A percentile compares a stretch with the other conserved stretches of the same genome.
Conservation (phyloP, 1,140 invertebrate species). For the Venustaconcha ellipsiformis region DNA sequence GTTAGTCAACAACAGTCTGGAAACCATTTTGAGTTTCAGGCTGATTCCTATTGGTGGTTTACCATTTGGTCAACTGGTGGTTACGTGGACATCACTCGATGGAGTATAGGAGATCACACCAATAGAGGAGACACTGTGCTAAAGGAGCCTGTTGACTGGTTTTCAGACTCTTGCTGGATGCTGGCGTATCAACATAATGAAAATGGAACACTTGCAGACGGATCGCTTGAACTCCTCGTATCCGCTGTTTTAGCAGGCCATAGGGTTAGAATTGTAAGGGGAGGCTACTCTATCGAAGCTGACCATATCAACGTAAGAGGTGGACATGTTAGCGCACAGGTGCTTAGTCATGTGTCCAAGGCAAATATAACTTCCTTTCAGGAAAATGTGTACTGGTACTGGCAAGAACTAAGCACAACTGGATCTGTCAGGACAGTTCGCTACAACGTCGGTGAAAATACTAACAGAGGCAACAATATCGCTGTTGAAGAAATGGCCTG, state of each 20-base stretch:
- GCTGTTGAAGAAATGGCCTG: constrained; percentile 29
- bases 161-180: constrained; percentile 28
- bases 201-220: constrained; percentile 22
- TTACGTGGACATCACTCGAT: constrained; percentile 24
- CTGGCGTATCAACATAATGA: constrained; percentile 31
- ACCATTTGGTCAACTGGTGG: constrained; percentile 32
- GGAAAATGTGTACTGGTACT: constrained; percentile 30
- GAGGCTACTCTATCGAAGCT: constrained; percentile 24
- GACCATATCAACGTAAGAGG: constrained; percentile 31
- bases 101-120: constrained; percentile 27
- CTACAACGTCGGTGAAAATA: constrained; percentile 31
- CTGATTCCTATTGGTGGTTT: constrained; percentile 31
- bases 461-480: constrained; percentile 24
- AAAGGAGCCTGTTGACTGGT: constrained; percentile 32
- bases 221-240: constrained; percentile 24
- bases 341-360: constrained; percentile 28
- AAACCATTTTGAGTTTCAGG: constrained; percentile 22
- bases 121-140: constrained; percentile 31
- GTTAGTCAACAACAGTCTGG: constrained; percentile 21
- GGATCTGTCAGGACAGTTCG: constrained; percentile 19
- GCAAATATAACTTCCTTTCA: constrained; percentile 23
- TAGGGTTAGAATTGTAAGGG: constrained; percentile 27
- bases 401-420: constrained; percentile 25
- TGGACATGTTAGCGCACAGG: constrained; percentile 26
- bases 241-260: constrained; percentile 22